Evolutionary conservation across 1,140 invertebrate species (phyloP), one percentile per base, ranked within the genome.

Genomic region (Achroia grisella): DNA sequence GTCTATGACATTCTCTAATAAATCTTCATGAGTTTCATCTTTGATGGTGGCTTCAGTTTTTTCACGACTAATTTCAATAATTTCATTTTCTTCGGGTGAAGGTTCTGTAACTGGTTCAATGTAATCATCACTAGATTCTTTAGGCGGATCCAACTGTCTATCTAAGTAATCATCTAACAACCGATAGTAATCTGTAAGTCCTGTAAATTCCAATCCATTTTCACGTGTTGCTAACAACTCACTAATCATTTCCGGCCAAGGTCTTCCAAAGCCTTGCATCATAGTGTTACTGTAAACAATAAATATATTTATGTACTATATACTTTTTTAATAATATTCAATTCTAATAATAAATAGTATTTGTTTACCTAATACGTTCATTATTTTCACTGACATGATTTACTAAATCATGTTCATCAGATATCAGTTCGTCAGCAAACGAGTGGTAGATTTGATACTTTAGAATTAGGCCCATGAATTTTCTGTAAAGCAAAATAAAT

Each of bases 371-470:
- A 17, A 83, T 51, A n/a, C 79, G 66, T 43, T 65, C 61, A 47
- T 73, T 76, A 47, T 62, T 71, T 44, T 71, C 59, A 32, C 67
- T 63, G 1, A 84, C 56, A 35, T 82, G 73, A 48, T 66, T 46
- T 2, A 75, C 49, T 41, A 82, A 60, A 62, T 84, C 78, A 12
- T 52, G 66, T 12, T 82, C 72, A 63, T 84, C 80, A 27, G 65
- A 72, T 13, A 65, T 61, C 4, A 82, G 52, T 54, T 84, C 80
- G 56, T 84, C 80, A 12, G 80, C 80, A 57, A 77, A 84, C 1
- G 80, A 80, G 43, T 81, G 78, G 48, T 81, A 84, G 10, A 84
- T 72, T 63, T 82, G 78, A 53, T 82, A 84, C 37, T 84, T 82
- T 10, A 84, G 48, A 48, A 84, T 75, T 2, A 80, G 13, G 10